phyloP scores from a whole-genome alignment of 2,797 vertebrate genomes.

The Nyctibius grandis region DNA sequence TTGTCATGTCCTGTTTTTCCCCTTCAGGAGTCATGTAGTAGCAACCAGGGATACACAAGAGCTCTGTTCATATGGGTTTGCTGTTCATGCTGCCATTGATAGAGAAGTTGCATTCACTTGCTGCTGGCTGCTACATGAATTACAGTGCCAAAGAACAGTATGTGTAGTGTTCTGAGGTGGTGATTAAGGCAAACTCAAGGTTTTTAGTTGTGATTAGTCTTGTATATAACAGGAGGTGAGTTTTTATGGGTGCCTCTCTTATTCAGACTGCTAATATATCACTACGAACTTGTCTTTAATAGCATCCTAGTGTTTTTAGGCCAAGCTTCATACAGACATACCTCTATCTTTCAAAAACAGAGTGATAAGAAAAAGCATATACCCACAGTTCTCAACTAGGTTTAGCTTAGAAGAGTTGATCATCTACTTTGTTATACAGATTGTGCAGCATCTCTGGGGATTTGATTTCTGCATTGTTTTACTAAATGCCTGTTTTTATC shows the following conservation, averaged over 20 bases:
- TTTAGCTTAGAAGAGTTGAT: neutral
- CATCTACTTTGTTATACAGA: neutral
- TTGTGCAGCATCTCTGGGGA: neutral
- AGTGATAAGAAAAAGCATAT: neutral
- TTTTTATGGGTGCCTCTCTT: neutral
- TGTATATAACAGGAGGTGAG: neutral
- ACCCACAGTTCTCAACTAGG: neutral
- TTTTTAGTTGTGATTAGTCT: neutral
- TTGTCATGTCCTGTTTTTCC: neutral
- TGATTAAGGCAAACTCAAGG: neutral
- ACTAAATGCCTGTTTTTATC: neutral
- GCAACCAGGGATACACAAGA: neutral
- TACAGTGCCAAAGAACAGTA: neutral
- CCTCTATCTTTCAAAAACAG: neutral
- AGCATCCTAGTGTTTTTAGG: neutral
- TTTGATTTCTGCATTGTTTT: neutral
- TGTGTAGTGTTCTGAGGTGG: neutral
- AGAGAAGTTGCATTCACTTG: neutral
- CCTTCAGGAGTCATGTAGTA: neutral
- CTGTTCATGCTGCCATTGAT: neutral
- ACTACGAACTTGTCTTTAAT: neutral
- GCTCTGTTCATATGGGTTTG: neutral
- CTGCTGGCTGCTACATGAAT: neutral
- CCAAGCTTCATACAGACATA: neutral
- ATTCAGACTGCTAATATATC: neutral